A percentile compares a stretch with the other conserved stretches of the same genome.
Conservation (phyloP, 2,797 vertebrate genomes). For the Linurgus olivaceus region DNA sequence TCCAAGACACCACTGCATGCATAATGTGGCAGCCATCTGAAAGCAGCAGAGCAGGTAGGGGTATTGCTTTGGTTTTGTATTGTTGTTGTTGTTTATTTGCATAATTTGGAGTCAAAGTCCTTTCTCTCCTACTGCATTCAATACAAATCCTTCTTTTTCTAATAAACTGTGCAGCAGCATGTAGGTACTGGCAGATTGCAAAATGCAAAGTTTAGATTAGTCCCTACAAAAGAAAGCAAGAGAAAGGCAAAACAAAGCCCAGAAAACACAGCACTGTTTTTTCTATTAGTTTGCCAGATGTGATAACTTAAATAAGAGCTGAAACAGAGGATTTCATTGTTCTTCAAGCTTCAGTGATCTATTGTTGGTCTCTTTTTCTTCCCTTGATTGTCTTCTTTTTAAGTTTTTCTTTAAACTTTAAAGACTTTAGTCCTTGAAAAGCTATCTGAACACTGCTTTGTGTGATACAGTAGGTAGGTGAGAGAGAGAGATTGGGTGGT, state of each 20-base stretch:
- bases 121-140: background rate
- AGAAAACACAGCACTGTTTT: background rate
- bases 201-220: background rate
- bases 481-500: background rate
- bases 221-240: background rate
- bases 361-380: background rate
- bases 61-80: background rate
- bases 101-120: background rate
- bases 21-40: background rate
- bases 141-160: background rate
- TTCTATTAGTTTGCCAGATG: background rate
- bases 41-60: background rate
- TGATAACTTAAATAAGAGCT: background rate
- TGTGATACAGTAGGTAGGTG: background rate
- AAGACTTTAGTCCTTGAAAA: constrained; percentile 19
- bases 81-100: background rate
- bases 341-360: background rate
- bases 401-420: constrained; percentile 14
- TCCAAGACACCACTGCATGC: background rate
- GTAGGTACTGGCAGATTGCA: background rate
- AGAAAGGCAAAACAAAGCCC: background rate
- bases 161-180: background rate
- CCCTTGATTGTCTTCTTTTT: background rate
- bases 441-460: background rate
- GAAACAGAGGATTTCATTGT: background rate